These are phyloP conservation scores for Eufriesea mexicana DNA, from an alignment of 1,140 invertebrate genomes.

Conservation along the genomic window DNA sequence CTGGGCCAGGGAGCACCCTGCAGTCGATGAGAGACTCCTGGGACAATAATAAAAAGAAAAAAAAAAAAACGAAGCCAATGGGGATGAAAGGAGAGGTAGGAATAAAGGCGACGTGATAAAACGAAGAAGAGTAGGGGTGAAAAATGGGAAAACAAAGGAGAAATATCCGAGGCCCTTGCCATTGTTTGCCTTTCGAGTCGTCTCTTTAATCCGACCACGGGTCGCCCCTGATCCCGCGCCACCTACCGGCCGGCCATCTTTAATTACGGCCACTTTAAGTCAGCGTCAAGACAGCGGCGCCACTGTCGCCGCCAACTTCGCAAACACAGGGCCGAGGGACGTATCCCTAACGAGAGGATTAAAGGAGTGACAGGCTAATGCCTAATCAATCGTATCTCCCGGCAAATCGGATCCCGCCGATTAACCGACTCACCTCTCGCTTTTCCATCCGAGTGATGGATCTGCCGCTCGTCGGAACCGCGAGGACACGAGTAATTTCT, in stretches of 20 bases:
- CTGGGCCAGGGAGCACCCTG: background rate
- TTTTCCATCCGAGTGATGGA: background rate
- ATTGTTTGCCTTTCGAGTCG: constrained; percentile 37
- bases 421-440: background rate
- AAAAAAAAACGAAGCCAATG: background rate
- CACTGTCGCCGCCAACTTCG: background rate
- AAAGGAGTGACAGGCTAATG: constrained; percentile 31
- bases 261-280: constrained; percentile 55
- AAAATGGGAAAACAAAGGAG: constrained; percentile 15
- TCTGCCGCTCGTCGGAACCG: background rate
- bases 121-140: background rate
- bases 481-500: too few species aligned
- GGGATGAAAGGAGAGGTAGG: too few species aligned
- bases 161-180: background rate
- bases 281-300: constrained; percentile 21
- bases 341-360: constrained; percentile 43
- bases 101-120: background rate
- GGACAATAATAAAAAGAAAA: background rate
- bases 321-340: constrained; percentile 8
- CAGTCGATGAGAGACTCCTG: too few species aligned
- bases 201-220: constrained; percentile 36
- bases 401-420: background rate
- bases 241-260: constrained; percentile 41
- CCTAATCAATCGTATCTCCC: constrained; percentile 21
- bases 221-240: background rate